Percentiles rank a stretch among this genome's conserved stretches.
phyloP scores from a whole-genome alignment of 2,797 vertebrate genomes.

The Acridotheres tristis region DNA sequence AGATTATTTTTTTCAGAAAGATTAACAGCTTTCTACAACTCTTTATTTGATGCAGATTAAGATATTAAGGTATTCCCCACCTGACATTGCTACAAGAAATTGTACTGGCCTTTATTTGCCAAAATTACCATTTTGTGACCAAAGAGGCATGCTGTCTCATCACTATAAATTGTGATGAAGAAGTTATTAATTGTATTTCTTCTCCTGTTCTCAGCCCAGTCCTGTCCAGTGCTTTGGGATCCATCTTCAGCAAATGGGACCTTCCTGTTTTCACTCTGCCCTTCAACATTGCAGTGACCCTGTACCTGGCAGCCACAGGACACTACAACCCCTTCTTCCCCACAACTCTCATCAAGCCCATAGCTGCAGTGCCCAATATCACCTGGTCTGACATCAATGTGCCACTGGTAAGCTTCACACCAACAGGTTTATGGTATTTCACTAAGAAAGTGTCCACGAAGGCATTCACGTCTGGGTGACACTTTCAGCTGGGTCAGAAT shows the following conservation, averaged over 20 bases:
- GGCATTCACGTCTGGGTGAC: not conserved
- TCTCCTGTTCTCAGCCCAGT: conserved; percentile 81
- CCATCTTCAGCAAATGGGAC: conserved; percentile 91
- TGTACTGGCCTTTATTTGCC: not conserved
- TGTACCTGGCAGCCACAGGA: conserved; percentile 89
- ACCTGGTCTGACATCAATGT: conserved; percentile 87
- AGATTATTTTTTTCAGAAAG: not conserved
- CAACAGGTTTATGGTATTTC: not conserved
- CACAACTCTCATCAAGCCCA: conserved; percentile 83
- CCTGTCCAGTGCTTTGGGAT: conserved; percentile 89
- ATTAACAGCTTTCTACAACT: not conserved
- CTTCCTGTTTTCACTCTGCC: conserved; percentile 92
- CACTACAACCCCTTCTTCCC: conserved; percentile 92
- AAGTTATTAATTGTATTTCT: not conserved
- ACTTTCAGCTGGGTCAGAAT: accelerated
- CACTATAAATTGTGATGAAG: not conserved
- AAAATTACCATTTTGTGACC: not conserved
- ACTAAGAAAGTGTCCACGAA: not conserved
- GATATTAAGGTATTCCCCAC: not conserved
- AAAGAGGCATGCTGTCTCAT: not conserved
- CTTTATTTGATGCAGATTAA: not conserved
- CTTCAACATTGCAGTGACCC: conserved; percentile 89
- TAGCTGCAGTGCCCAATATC: conserved; percentile 83
- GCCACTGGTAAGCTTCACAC: conserved; percentile 78
- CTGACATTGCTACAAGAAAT: not conserved